Percentiles rank a stretch among this genome's conserved stretches.
Conservation (phyloP, 2,113 vertebrate genomes). For the Amblyornis subalaris region DNA sequence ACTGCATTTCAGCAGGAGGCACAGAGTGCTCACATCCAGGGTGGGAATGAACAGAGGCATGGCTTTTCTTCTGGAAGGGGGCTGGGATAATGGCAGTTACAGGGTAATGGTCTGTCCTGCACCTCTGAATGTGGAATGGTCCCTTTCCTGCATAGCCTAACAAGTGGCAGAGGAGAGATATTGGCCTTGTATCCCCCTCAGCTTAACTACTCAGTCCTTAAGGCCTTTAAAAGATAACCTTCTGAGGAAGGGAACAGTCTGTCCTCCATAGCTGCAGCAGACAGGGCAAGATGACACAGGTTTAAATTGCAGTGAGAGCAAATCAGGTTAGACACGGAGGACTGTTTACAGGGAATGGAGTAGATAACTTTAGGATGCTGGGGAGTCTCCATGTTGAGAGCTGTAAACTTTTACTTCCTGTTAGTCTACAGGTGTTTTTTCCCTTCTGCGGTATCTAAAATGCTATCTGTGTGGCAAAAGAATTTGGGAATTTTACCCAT, state of each 20-base stretch:
- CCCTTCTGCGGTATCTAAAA: neutral
- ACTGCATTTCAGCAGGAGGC: neutral
- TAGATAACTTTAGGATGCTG: neutral
- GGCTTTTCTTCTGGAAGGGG: neutral
- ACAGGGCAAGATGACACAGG: neutral
- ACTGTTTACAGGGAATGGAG: neutral
- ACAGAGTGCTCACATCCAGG: neutral
- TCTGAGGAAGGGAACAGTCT: neutral
- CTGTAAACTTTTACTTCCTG: neutral
- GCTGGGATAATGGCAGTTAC: neutral
- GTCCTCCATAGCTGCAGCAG: neutral
- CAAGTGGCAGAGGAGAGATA: neutral
- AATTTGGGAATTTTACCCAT: neutral
- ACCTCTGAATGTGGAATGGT: neutral
- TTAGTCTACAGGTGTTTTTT: neutral
- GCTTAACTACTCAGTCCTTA: neutral
- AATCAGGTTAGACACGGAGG: neutral
- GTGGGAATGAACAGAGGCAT: neutral
- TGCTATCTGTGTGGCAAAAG: neutral
- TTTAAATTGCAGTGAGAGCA: neutral
- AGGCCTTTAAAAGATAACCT: constrained; percentile 7
- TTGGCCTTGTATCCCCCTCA: neutral
- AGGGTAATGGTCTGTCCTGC: neutral
- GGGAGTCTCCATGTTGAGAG: fast-evolving
- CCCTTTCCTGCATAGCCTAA: neutral